Conservation (phyloP, 2,797 vertebrate genomes). For the Muscicapa striata region DNA sequence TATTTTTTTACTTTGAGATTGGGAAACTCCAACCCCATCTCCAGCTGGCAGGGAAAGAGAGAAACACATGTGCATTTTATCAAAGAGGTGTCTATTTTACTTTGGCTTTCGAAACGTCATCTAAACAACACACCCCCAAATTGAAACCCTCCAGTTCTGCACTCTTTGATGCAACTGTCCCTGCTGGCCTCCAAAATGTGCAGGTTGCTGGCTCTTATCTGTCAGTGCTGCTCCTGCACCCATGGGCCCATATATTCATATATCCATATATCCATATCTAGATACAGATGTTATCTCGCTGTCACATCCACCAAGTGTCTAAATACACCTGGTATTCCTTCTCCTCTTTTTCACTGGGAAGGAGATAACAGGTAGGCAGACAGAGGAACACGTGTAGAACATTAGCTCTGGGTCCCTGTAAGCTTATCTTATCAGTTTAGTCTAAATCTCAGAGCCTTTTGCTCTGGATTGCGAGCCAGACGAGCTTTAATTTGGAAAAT, state of each 20-base stretch:
- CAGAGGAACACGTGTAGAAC: conserved; percentile 46
- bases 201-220: neutral
- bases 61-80: conserved; percentile 14
- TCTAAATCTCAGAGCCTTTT: conserved; percentile 39
- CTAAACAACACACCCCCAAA: neutral
- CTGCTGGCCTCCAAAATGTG: neutral
- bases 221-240: neutral
- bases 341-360: neutral
- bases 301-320: neutral
- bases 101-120: neutral
- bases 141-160: neutral
- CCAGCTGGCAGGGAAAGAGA: neutral
- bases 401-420: conserved; percentile 34
- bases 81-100: conserved; percentile 21
- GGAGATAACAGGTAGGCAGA: conserved; percentile 47
- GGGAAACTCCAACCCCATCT: neutral
- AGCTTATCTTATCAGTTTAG: conserved; percentile 62
- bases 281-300: neutral
- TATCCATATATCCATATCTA: neutral
- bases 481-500: conserved; percentile 56
- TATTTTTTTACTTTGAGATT: neutral
- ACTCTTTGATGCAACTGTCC: neutral
- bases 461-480: neutral
- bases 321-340: neutral
- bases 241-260: neutral